phyloP scores from a whole-genome alignment of 2,797 vertebrate species.

The Gymnopithys bicolor region DNA sequence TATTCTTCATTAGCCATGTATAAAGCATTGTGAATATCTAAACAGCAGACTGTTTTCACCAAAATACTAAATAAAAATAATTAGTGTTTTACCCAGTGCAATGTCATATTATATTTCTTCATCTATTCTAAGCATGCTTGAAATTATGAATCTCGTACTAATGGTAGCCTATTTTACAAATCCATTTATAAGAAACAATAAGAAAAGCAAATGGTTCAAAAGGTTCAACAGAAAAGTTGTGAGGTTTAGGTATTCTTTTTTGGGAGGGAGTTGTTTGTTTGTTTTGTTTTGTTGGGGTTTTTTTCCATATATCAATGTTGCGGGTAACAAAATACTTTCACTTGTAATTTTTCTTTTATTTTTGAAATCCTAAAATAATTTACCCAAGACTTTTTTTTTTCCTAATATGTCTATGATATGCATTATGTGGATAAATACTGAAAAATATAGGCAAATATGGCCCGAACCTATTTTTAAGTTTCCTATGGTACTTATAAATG shows the following conservation, averaged over 20 bases:
- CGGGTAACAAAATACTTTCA: not conserved
- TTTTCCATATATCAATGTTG: not conserved
- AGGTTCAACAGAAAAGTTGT: not conserved
- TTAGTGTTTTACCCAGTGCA: not conserved
- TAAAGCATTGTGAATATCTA: not conserved
- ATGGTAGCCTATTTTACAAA: not conserved
- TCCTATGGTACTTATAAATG: not conserved
- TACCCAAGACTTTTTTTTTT: not conserved
- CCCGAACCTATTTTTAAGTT: not conserved
- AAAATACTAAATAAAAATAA: not conserved
- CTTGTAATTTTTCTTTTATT: not conserved
- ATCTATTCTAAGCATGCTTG: not conserved
- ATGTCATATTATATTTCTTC: not conserved
- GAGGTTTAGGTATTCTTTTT: not conserved
- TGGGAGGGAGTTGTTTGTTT: not conserved
- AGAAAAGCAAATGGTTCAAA: not conserved
- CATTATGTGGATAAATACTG: not conserved
- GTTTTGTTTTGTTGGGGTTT: not conserved
- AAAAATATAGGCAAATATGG: not conserved
- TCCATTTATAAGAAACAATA: not conserved
- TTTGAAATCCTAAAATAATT: not conserved
- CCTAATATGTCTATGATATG: not conserved
- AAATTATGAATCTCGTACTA: not conserved
- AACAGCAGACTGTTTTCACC: not conserved
- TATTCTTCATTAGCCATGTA: not conserved